Evolutionary conservation across 2,888 invertebrate genomes (phyloP).

Genomic region (Tipula lateralis): DNA sequence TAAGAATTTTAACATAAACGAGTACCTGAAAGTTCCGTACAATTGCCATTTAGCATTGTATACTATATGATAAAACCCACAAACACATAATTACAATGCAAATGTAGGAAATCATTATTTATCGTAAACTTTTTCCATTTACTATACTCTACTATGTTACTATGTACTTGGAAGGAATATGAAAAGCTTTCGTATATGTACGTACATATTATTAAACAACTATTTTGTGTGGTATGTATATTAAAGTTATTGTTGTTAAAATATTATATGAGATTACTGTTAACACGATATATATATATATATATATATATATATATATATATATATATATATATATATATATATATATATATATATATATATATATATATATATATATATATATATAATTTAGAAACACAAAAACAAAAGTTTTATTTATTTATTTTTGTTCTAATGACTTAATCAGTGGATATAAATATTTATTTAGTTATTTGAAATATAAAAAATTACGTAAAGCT

Average conservation of each 20-base stretch:
- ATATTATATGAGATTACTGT: constrained; percentile 3
- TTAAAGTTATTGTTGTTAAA: not conserved
- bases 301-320: no score
- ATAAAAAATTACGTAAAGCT: not conserved
- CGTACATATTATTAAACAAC: not conserved
- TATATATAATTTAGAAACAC: not conserved
- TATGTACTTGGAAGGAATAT: not conserved
- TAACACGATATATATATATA: not conserved
- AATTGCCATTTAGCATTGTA: no score
- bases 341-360: no score
- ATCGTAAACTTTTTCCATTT: not conserved
- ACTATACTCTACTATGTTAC: not conserved
- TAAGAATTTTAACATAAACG: no score
- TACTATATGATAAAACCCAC: not conserved
- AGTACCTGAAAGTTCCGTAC: no score
- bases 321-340: no score
- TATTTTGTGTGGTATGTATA: not conserved
- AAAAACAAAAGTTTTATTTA: not conserved
- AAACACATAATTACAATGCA: not conserved
- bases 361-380: no score
- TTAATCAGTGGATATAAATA: constrained; percentile 19
- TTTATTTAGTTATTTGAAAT: not conserved
- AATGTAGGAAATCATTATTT: not conserved
- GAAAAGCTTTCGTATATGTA: not conserved
- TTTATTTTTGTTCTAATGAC: not conserved